A percentile compares a stretch with the other conserved stretches of the same genome.
Evolutionary conservation across 2,888 invertebrate species (phyloP).

Genomic region (Crepidodera aurea): DNA sequence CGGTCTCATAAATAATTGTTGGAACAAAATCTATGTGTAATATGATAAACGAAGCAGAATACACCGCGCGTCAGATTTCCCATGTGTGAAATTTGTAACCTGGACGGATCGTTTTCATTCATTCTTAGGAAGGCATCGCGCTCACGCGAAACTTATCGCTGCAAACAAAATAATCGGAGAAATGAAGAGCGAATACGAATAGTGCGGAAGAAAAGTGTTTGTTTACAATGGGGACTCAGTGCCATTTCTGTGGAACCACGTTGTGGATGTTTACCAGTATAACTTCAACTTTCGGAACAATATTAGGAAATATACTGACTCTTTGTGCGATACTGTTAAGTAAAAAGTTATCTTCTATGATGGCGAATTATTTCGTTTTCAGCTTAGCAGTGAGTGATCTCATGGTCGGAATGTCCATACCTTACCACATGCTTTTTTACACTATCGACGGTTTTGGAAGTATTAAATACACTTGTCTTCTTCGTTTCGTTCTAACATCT

Average conservation of each 20-base stretch:
- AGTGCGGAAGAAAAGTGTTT: not conserved
- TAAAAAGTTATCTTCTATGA: conserved; percentile 72
- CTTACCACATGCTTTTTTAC: conserved; percentile 82
- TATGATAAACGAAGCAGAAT: conserved; percentile 2
- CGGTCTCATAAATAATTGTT: not conserved
- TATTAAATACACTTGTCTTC: conserved; percentile 71
- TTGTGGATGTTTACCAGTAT: conserved; percentile 29
- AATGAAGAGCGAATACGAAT: not conserved
- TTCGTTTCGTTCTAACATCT: conserved; percentile 77
- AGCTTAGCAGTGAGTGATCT: conserved; percentile 82
- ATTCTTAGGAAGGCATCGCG: not conserved
- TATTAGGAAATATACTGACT: conserved; percentile 74
- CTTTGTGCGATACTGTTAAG: conserved; percentile 77
- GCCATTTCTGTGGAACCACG: conserved; percentile 34
- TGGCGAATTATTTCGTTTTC: conserved; percentile 81
- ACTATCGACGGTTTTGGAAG: conserved; percentile 67
- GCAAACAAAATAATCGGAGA: not conserved
- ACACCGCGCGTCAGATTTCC: not conserved
- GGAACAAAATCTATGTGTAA: not conserved
- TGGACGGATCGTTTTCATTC: not conserved
- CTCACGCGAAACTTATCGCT: not conserved
- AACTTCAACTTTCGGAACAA: conserved; percentile 22
- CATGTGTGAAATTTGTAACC: not conserved
- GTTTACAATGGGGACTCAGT: conserved; percentile 17
- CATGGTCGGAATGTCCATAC: conserved; percentile 78